Evolutionary conservation across 2,888 invertebrate genomes (phyloP).

Genomic region (Sipha maydis): DNA sequence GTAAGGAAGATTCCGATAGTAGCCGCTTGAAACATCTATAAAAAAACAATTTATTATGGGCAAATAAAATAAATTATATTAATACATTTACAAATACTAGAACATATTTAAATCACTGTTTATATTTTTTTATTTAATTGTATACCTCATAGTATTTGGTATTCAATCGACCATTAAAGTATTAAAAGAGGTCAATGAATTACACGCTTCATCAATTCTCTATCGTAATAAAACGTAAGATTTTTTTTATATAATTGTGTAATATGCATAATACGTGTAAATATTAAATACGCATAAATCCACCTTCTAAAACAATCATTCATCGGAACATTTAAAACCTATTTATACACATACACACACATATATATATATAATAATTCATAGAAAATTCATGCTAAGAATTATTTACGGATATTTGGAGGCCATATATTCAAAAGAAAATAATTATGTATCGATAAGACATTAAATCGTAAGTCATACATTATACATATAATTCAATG

Average conservation of each 20-base stretch:
- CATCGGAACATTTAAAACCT: slow-evolving; percentile 26
- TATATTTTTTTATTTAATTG: slow-evolving; percentile 41
- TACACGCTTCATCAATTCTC: slow-evolving; percentile 60
- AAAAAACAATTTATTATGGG: background rate
- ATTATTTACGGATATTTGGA: slow-evolving; percentile 10
- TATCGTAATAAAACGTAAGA: slow-evolving; percentile 53
- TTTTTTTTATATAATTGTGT: slow-evolving; percentile 56
- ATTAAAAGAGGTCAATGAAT: slow-evolving; percentile 59
- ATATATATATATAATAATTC: background rate
- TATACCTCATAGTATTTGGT: slow-evolving; percentile 15
- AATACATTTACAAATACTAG: background rate
- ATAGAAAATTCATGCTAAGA: background rate
- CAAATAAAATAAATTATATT: background rate
- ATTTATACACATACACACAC: background rate
- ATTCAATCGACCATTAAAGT: slow-evolving; percentile 54
- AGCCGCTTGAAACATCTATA: slow-evolving; percentile 22
- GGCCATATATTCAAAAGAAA: slow-evolving; percentile 11
- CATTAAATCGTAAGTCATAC: background rate
- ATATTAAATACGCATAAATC: slow-evolving; percentile 37
- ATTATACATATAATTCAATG: background rate
- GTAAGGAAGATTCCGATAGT: slow-evolving; percentile 9
- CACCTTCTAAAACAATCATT: slow-evolving; percentile 32
- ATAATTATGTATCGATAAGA: background rate
- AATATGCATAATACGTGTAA: slow-evolving; percentile 33
- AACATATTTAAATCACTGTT: background rate